phyloP scores from a whole-genome alignment of 1,140 invertebrate genomes.

The Venustaconcha ellipsiformis region DNA sequence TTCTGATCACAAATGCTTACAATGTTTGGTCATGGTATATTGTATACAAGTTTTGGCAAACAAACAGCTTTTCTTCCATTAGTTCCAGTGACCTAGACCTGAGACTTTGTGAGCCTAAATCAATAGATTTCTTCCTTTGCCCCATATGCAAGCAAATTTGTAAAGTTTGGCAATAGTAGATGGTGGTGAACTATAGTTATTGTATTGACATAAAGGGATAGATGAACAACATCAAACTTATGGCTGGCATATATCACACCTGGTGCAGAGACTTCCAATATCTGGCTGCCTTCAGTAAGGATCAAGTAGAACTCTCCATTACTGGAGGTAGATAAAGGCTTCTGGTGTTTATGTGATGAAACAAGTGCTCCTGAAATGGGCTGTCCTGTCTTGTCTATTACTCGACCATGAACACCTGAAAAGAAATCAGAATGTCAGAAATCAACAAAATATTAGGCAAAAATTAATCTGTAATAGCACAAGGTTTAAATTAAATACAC shows the following conservation, averaged over 20 bases:
- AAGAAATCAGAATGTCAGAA: conserved; percentile 1
- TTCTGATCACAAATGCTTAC: too few relatives aligned
- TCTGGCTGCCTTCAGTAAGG: conserved; percentile 47
- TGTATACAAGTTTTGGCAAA: too few relatives aligned
- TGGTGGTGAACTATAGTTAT: too few relatives aligned
- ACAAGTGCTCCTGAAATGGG: conserved; percentile 86
- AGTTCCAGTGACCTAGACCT: too few relatives aligned
- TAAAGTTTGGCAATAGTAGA: too few relatives aligned
- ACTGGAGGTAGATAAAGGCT: conserved; percentile 19
- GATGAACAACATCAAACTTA: not conserved
- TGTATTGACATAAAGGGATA: too few relatives aligned
- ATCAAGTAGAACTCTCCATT: conserved; percentile 51
- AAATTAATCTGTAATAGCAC: not conserved
- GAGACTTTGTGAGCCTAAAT: too few relatives aligned
- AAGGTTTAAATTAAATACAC: not conserved
- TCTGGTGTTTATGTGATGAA: conserved; percentile 63
- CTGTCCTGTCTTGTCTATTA: conserved; percentile 84
- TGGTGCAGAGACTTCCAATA: conserved; percentile 48
- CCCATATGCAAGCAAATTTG: too few relatives aligned
- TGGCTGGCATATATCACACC: conserved; percentile 35
- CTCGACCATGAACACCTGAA: conserved; percentile 85
- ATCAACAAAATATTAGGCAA: too few relatives aligned
- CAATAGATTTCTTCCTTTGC: too few relatives aligned
- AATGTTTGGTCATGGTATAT: too few relatives aligned
- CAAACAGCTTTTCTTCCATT: too few relatives aligned